Evolutionary conservation across 1,140 invertebrate species (phyloP), one percentile per base, ranked within the genome.

Genomic region (Chironomus striatipennis): DNA sequence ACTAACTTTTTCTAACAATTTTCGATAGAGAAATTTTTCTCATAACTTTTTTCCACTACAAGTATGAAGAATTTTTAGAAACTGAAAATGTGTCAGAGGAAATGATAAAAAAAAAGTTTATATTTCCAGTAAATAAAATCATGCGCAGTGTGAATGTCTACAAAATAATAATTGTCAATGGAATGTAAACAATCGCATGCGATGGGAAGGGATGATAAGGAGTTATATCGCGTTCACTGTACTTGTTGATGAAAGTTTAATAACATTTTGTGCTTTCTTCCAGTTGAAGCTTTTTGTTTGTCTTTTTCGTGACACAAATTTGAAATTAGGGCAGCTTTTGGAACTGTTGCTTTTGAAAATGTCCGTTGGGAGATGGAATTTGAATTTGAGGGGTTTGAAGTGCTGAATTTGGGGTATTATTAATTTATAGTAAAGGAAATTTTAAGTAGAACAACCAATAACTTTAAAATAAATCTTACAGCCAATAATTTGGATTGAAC

Each of bases 151-250:
- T 7, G 1, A 70, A 70, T 18, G 65, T 70, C 65, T 70, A n/a
- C 65, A 70, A 70, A 67, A 7, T 18, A 67, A 17, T 67, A 8
- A 17, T 18, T 20, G 1, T 6, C 10, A 21, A 18, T 70, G 65
- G 65, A 70, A 70, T 70, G 65, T 70, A 70, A 70, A 70, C 65
- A 70, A 70, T 20, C 65, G 20, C 65, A 57, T 70, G 65, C 65
- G 9, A 70, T 21, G 10, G 17, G 17, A 70, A 6, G n/a, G 17
- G 17, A 70, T 70, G 18, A 21, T 6, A 70, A 70, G 65, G 20
- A 20, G 18, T 20, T 7, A 17, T 67, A 2, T 12, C 9, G 17
- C n/a, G 9, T 70, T 21, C n/a, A 70, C 65, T 70, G 65, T 70
- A 70, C 65, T 70, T 70, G 65, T 70, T 70, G 65, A 70, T 70